Evolutionary conservation across 2,113 vertebrate species (phyloP).

Genomic region (Opisthocomus hoazin): DNA sequence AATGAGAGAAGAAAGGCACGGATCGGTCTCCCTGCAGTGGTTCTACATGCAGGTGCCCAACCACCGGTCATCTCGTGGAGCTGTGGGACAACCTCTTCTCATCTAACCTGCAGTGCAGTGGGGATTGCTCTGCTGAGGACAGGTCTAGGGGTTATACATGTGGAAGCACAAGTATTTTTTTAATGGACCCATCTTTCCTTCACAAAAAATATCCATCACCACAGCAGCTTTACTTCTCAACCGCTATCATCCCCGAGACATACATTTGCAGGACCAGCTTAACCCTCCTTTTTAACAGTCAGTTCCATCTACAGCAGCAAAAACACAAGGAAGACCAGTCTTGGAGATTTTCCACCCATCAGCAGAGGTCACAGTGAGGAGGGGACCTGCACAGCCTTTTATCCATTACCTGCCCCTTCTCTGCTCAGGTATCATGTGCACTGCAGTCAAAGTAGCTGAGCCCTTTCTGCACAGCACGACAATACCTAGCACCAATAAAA

Average conservation of each 20-base stretch:
- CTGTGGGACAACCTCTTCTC: not conserved
- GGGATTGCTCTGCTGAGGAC: not conserved
- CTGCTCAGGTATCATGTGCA: not conserved
- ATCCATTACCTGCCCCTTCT: not conserved
- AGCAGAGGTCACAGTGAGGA: not conserved
- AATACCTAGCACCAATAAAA: not conserved
- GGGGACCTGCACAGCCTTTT: not conserved
- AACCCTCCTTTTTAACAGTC: not conserved
- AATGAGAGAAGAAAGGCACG: not conserved
- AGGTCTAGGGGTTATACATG: fast-evolving
- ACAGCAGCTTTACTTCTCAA: not conserved
- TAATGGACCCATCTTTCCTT: not conserved
- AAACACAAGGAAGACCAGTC: not conserved
- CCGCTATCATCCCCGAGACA: not conserved
- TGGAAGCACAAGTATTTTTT: not conserved
- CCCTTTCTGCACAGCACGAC: not conserved
- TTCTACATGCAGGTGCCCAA: not conserved
- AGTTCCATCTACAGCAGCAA: not conserved
- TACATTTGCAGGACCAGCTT: not conserved
- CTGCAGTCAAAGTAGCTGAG: not conserved
- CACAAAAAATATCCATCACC: not conserved
- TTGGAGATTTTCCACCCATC: not conserved
- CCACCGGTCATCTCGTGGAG: not conserved
- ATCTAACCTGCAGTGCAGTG: not conserved
- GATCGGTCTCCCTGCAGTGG: not conserved